Conservation (phyloP, 2,113 vertebrate species). For the Scytalopus superciliaris region DNA sequence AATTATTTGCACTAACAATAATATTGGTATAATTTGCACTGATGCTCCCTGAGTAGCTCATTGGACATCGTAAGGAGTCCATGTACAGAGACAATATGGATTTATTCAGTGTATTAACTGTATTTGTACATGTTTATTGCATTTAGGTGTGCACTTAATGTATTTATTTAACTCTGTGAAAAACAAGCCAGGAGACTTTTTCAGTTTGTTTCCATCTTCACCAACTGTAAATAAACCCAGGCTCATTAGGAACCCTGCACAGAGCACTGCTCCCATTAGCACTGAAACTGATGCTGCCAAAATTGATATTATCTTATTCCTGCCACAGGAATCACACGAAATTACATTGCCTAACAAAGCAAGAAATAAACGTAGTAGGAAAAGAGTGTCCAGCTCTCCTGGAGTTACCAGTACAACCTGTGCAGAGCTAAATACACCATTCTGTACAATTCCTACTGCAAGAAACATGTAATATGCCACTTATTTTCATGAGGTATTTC, state of each 20-base stretch:
- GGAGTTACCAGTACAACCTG: background rate
- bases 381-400: background rate
- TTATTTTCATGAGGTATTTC: background rate
- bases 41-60: background rate
- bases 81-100: background rate
- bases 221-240: background rate
- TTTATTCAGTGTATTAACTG: background rate
- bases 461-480: rapidly evolving
- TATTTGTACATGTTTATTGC: background rate
- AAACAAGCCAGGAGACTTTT: background rate
- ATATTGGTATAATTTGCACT: background rate
- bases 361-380: background rate
- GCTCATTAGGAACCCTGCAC: background rate
- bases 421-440: background rate
- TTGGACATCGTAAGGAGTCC: background rate
- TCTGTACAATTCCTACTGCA: rapidly evolving
- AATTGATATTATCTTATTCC: background rate
- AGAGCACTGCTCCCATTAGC: background rate
- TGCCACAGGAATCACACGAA: background rate
- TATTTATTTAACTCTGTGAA: background rate
- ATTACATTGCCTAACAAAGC: background rate
- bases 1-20: background rate
- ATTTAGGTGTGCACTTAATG: background rate
- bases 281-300: background rate
- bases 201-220: background rate